A percentile compares a stretch with the other conserved stretches of the same genome.
Conservation (phyloP, 2,113 vertebrate genomes). For the Pollachius pollachius region DNA sequence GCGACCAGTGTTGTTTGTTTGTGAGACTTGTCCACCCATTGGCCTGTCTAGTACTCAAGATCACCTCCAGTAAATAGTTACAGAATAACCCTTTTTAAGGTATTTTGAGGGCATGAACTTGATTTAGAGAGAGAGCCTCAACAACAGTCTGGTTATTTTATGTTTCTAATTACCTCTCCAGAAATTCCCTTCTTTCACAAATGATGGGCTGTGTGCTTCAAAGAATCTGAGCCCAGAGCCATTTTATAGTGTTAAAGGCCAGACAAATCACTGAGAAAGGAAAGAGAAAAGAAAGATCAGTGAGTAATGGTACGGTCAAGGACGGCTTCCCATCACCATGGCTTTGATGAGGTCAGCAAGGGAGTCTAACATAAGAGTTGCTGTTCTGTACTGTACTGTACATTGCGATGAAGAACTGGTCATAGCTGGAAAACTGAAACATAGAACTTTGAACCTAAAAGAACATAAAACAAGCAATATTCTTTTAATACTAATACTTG, state of each 20-base stretch:
- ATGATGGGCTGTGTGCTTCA: not conserved
- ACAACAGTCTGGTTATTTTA: too few species aligned
- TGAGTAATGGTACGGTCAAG: slow-evolving; percentile 30
- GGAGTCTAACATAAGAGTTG: slow-evolving; percentile 23
- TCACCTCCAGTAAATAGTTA: not conserved
- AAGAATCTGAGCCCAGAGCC: not conserved
- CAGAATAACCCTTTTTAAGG: not conserved
- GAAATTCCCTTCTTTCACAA: not conserved
- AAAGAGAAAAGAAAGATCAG: slow-evolving; percentile 7
- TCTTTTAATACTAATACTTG: too few species aligned
- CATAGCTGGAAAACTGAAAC: too few species aligned
- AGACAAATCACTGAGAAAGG: too few species aligned
- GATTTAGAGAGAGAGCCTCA: not conserved
- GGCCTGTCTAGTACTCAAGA: not conserved
- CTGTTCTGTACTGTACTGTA: not conserved
- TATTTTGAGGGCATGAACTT: not conserved
- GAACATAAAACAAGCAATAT: too few species aligned
- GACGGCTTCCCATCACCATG: slow-evolving; percentile 10
- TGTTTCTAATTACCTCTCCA: not conserved
- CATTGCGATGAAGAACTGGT: too few species aligned
- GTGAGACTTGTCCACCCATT: not conserved
- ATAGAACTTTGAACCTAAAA: too few species aligned
- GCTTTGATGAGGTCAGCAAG: slow-evolving; percentile 32
- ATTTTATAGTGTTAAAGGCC: not conserved
- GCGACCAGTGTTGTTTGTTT: slow-evolving; percentile 9